Base-by-base conservation (phyloP, 2,797 vertebrate species). In the Clamator glandarius region DNA sequence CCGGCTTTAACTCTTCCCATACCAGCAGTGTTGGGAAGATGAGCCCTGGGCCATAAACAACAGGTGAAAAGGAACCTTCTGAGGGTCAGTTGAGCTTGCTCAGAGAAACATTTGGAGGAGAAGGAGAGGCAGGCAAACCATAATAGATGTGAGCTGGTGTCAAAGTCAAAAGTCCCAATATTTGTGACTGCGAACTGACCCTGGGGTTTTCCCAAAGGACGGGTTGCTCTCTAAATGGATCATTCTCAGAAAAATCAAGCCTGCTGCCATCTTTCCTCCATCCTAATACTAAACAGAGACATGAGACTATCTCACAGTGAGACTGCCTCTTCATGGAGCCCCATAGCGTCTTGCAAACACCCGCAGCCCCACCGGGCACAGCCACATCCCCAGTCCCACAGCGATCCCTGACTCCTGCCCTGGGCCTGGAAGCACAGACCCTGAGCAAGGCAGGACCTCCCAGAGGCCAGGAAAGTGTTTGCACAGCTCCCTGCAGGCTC, bases 1-100 rank as follows among this genome's bases (percentile, higher is more conserved):
- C 57, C 23, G 61, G 67, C 33, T 73, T 96, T 96, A 97, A 97
- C 95, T 80, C 95, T 93, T 91, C 83, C 92, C 48, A n/a, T 0
- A 0, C 87, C 3, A 0, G 28, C 69, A 8, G 31, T 0, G 2
- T 1, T 3, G 19, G 35, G 42, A 77, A 31, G 42, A 51, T 1
- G 24, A 59, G 35, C 54, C 69, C 35, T 12, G 3, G 58, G 39
- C n/a, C 1, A 0, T 42, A 4, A 78, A 50, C 87, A 85, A 91
- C 87, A 87, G 89, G 92, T 86, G 89, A 52, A 9, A 52, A 33
- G 29, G 61, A 21, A 77, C 35, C n/a, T 57, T 19, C 0, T 3
- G 57, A 36, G 55, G 24, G 19, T n/a, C 33, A 6, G 31, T 0
- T n/a, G 41, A 57, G 50, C 48, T 77, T 64, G 36, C 57, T 36